Evolutionary conservation across 2,888 invertebrate genomes (phyloP), one percentile per base, ranked within the genome.

Genomic region (Eristalinus sepulchralis): DNA sequence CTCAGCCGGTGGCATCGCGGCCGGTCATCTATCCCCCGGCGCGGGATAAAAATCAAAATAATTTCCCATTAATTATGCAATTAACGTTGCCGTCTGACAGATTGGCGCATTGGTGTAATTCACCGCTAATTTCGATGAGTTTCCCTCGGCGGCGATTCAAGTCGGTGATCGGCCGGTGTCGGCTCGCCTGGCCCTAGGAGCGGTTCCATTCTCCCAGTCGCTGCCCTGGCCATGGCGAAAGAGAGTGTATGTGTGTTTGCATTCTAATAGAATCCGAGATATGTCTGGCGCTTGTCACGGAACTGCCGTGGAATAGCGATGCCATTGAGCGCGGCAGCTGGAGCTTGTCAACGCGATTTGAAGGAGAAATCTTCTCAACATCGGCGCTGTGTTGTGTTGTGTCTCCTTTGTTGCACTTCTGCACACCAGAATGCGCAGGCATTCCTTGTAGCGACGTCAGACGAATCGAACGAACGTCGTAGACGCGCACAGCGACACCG

Each of bases 241-340:
- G 62, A 47, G 71, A 71, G 39, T 6, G 62, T 64, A 47, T 64
- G 68, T 62, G 13, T 66, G 55, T 59, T 10, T 67, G 73, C 47
- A 83, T 86, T 83, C 86, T 83, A 86, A 79, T 83, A 86, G 86
- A 83, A 83, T 83, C 86, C 57, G 63, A 86, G 86, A 82, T 86
- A 86, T 86, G 86, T 83, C 83, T 83, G 83, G 87, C 83, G 87
- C 87, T 87, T 87, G 87, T 87, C 87, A 83, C 87, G 83, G 83
- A 87, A 87, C 87, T 87, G 60, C 87, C 36, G 60, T 36, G 71
- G 83, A 75, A 86, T 86, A 79, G 83, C 79, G 76, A 79, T 83
- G 47, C 47, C 47, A 17, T 77, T 75, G 17, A 33, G n/a, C 13
- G 57, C 22, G 67, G 78, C 78, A 79, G 78, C 77, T 83, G 78